Conservation (phyloP, 2,113 vertebrate genomes). For the Phaethon lepturus region DNA sequence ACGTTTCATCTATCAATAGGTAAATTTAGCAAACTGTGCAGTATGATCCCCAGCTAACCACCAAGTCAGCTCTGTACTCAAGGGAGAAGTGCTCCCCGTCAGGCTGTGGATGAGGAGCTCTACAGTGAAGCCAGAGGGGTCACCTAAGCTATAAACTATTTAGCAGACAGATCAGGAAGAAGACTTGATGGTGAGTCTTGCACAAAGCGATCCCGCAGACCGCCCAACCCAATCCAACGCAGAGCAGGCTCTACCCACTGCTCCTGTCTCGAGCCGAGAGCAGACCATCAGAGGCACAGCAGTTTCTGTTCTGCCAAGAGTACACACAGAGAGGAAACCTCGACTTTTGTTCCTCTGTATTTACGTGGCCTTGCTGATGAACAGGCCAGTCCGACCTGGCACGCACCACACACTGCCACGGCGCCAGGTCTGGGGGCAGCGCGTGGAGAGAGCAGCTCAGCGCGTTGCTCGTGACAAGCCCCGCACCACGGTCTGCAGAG, state of each 20-base stretch:
- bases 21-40: not conserved
- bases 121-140: not conserved
- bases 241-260: not conserved
- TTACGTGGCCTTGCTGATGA: not conserved
- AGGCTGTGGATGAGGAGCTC: not conserved
- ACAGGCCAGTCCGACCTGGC: not conserved
- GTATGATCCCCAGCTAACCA: fast-evolving
- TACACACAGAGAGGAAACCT: not conserved
- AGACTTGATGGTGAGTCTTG: not conserved
- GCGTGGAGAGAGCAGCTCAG: fast-evolving
- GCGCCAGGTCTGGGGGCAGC: not conserved
- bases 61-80: not conserved
- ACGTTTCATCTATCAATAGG: not conserved
- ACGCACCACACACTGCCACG: fast-evolving
- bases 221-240: not conserved
- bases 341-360: not conserved
- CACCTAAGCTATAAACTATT: not conserved
- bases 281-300: not conserved
- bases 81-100: fast-evolving
- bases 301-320: not conserved
- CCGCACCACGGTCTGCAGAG: not conserved
- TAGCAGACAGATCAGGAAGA: not conserved
- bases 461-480: not conserved
- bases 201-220: not conserved
- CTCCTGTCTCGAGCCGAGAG: not conserved